A percentile compares a stretch with the other conserved stretches of the same genome.
These are phyloP conservation scores for Drosophila borborema DNA, from an alignment of 2,888 invertebrate genomes.

Conservation along the genomic window DNA sequence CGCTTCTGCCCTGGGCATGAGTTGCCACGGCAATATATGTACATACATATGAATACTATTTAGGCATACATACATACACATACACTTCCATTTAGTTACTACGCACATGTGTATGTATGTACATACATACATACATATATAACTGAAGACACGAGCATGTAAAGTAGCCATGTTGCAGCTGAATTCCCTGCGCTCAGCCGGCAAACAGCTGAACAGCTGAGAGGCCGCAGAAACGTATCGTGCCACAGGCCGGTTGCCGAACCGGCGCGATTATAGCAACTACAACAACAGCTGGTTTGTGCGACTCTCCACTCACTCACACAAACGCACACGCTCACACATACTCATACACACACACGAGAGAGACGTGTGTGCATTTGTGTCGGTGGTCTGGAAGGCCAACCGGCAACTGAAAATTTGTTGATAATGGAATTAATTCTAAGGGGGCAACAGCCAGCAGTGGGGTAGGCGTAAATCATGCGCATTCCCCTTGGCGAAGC, in stretches of 20 bases:
- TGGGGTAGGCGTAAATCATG: constrained; percentile 55
- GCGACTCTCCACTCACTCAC: constrained; percentile 24
- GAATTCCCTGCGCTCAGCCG: constrained; percentile 67
- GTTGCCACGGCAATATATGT: constrained; percentile 33
- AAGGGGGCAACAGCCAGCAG: constrained; percentile 15
- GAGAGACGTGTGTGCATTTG: constrained; percentile 10
- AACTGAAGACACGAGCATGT: constrained; percentile 35
- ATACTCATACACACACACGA: neutral
- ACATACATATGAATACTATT: constrained; percentile 13
- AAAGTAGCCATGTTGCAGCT: constrained; percentile 72
- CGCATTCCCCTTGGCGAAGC: constrained; percentile 46
- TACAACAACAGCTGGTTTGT: constrained; percentile 72
- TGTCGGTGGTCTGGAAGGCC: constrained; percentile 45
- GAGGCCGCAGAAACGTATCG: constrained; percentile 50
- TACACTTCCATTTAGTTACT: constrained; percentile 9
- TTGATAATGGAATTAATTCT: constrained; percentile 13
- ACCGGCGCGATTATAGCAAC: constrained; percentile 55
- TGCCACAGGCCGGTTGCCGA: constrained; percentile 44
- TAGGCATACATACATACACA: constrained; percentile 5
- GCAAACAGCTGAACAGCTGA: constrained; percentile 69
- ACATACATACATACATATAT: constrained; percentile 12
- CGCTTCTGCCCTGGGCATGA: constrained; percentile 35
- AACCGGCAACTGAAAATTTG: constrained; percentile 42
- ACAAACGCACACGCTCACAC: neutral
- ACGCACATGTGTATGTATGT: neutral